A percentile compares a stretch with the other conserved stretches of the same genome.
phyloP scores from a whole-genome alignment of 2,113 vertebrate species.

The Gymnogyps californianus region DNA sequence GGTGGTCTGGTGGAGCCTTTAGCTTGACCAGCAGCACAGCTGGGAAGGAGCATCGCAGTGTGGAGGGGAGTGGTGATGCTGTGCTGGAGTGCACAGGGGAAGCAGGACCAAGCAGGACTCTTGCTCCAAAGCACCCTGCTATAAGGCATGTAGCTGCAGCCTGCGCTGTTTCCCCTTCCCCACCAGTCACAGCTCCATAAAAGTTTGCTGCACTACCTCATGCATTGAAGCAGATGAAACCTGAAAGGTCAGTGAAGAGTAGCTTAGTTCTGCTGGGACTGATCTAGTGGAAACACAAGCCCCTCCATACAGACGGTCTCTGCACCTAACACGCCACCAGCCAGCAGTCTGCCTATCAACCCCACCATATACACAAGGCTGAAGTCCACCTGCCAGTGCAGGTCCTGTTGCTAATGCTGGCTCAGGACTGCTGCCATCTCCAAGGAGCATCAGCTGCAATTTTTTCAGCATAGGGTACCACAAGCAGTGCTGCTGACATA shows the following conservation, averaged over 20 bases:
- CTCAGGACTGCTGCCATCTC: background rate
- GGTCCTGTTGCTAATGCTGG: background rate
- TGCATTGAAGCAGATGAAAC: background rate
- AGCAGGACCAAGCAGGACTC: background rate
- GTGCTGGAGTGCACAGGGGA: background rate
- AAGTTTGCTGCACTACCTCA: background rate
- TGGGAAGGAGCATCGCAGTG: background rate
- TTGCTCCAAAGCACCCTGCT: background rate
- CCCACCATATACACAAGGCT: background rate
- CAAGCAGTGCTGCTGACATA: background rate
- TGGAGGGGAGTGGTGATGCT: background rate
- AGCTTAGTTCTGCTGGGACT: background rate
- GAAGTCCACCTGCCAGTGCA: background rate
- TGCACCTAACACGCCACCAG: background rate
- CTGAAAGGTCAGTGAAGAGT: background rate
- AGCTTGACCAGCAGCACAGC: background rate
- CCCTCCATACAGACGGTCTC: background rate
- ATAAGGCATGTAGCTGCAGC: background rate
- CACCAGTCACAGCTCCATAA: background rate
- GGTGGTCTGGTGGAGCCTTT: background rate
- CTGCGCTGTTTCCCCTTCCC: background rate
- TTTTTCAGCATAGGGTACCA: background rate
- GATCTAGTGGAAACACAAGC: background rate
- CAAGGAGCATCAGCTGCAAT: background rate
- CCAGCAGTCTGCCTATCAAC: background rate